Conservation (phyloP, 2,113 vertebrate species). For the Camarhynchus parvulus region DNA sequence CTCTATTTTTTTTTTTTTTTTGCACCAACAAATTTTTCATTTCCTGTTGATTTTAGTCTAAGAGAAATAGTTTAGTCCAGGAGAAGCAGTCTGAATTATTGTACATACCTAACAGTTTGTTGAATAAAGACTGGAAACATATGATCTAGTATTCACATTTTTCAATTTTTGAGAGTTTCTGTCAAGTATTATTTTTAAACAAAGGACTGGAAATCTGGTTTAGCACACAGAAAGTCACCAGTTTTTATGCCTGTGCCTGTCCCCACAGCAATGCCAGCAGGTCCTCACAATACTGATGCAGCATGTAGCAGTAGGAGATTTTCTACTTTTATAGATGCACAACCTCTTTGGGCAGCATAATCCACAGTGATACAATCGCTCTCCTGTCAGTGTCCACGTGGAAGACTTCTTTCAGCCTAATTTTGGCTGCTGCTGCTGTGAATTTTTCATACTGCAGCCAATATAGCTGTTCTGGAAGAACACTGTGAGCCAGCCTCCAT, state of each 20-base stretch:
- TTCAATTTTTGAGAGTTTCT: not conserved
- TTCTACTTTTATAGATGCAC: not conserved
- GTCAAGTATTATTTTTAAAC: not conserved
- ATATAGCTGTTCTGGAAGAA: conserved; percentile 30
- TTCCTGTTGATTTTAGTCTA: not conserved
- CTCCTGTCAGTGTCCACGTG: not conserved
- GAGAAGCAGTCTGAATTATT: not conserved
- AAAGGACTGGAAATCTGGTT: not conserved
- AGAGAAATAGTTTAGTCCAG: not conserved
- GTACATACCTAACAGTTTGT: not conserved
- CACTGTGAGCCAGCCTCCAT: not conserved
- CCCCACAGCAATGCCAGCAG: not conserved
- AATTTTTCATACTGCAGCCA: conserved; percentile 31
- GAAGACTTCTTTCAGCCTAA: conserved; percentile 15
- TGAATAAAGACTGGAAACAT: not conserved
- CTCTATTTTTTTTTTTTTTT: not conserved
- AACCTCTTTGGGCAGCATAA: not conserved
- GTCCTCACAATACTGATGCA: not conserved
- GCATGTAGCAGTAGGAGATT: not conserved
- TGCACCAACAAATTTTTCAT: not conserved
- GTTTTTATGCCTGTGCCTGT: not conserved
- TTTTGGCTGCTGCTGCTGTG: conserved; percentile 4
- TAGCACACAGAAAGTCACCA: not conserved
- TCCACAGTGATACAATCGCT: not conserved
- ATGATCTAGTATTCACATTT: not conserved